Base-by-base conservation (phyloP, 2,113 vertebrate genomes). In the Mustelus asterias region DNA sequence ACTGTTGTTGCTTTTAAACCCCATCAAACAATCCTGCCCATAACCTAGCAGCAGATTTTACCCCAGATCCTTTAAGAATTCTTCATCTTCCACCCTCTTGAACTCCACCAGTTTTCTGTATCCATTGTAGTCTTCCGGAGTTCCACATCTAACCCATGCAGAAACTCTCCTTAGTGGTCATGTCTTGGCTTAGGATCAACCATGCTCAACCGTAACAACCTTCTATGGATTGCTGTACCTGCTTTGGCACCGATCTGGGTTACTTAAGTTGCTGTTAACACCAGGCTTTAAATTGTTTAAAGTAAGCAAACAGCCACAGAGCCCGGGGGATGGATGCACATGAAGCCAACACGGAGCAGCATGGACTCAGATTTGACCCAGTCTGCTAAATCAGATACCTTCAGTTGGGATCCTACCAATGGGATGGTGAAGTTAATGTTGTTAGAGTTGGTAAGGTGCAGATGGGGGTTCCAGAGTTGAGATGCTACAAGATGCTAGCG, bases 111-210 rank as follows among this genome's bases (percentile, higher is more conserved):
- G 41, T 69, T 69, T 33, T 69, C 92, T 69, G 94, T 69, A 95
- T 95, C 94, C 94, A 95, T 95, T 95, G 24, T 95, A 72, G 24
- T 72, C 69, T 72, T 44, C 26, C 10, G 69, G 94, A 93, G 94
- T 95, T 95, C 94, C 94, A 95, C 94, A 76, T 95, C 94, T 95
- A 95, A 95, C 69, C 67, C 69, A 95, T 54, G 72, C 41, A 72
- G 94, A 95, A 54, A 69, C 26, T 54, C 69, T 95, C 69, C 37
- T 69, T 41, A 70, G 69, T 41, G 92, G 63, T 94, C 92, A 44
- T 48, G 69, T 95, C 94, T 72, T 95, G 94, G 67, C 94, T 95
- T 72, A 95, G 94, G 94, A 95, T 95, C 94, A 95, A 95, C 69
- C 94, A 95, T 95, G 65, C 94, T 95, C 41, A 29, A 48, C 70